Evolutionary conservation across 2,888 invertebrate species (phyloP).

Genomic region (Uropetala carovei): DNA sequence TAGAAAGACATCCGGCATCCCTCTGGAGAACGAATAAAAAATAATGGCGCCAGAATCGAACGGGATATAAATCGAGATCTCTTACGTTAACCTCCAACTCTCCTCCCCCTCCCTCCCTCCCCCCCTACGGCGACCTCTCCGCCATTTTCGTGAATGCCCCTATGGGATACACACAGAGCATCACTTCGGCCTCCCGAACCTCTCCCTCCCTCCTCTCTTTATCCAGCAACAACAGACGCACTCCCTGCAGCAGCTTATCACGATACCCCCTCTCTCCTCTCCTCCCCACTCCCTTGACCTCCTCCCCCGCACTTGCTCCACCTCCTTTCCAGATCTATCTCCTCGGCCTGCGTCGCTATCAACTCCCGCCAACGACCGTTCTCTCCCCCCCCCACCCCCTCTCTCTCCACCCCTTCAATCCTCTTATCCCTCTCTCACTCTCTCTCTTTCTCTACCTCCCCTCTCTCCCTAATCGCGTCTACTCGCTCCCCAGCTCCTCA

Average conservation of each 20-base stretch:
- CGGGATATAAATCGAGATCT: neutral
- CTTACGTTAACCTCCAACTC: neutral
- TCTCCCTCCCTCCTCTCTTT: constrained; percentile 30
- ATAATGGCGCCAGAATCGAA: neutral
- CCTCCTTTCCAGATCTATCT: constrained; percentile 25
- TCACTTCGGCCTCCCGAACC: neutral
- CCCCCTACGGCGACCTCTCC: neutral
- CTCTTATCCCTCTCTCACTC: no score
- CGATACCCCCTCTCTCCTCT: neutral
- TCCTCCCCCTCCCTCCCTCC: neutral
- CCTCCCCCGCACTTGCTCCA: neutral
- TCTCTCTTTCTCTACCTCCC: neutral
- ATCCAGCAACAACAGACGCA: constrained; percentile 25
- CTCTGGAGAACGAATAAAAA: neutral
- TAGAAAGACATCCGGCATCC: no score
- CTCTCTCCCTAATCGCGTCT: neutral
- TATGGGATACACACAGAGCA: neutral
- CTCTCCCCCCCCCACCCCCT: neutral
- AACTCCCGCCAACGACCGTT: constrained; percentile 9
- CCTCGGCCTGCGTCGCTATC: constrained; percentile 35
- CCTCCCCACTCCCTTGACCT: neutral
- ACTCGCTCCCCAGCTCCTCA: neutral
- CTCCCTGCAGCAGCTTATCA: constrained; percentile 49
- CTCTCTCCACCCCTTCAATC: neutral
- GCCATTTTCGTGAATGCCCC: constrained; percentile 28